Evolutionary conservation across 53 echinoderm and acorn worm species (phyloP).

Genomic region (Hippasteria phrygiana): DNA sequence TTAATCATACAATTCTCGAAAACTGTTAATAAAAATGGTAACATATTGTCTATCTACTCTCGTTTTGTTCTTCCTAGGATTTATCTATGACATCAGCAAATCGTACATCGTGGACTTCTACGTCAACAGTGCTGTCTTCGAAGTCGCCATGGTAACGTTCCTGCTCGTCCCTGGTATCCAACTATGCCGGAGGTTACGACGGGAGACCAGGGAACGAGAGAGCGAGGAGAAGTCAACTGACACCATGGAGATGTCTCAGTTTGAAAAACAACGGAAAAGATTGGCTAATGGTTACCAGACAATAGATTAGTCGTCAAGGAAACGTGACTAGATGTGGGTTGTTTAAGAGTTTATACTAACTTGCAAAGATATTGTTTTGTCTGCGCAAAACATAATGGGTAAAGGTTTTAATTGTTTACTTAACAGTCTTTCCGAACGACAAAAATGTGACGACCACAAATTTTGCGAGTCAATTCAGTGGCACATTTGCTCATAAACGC

Average conservation of each 20-base stretch:
- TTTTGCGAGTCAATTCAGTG: no score
- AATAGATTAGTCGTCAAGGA: constrained; percentile 7
- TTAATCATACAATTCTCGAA: no score
- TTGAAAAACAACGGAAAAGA: not conserved
- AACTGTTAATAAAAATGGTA: no score
- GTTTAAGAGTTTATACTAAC: no score
- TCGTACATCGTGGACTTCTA: constrained; percentile 90
- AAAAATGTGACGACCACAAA: no score
- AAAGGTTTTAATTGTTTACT: no score
- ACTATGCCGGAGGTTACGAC: constrained; percentile 50
- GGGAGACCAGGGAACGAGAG: not conserved
- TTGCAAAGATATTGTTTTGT: no score
- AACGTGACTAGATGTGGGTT: no score
- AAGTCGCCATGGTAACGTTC: constrained; percentile 86
- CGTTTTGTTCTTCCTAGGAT: constrained; percentile 67
- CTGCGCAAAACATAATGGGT: no score
- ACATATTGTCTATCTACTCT: not conserved
- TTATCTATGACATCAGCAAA: constrained; percentile 86
- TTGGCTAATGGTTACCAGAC: constrained; percentile 64
- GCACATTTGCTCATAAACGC: no score
- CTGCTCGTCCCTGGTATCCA: constrained; percentile 78
- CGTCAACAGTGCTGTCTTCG: constrained; percentile 85
- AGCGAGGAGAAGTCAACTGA: not conserved
- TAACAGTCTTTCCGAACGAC: no score
- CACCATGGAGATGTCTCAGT: constrained; percentile 32